Conservation (phyloP, 2,113 vertebrate genomes). For the Lichenostomus cassidix region DNA sequence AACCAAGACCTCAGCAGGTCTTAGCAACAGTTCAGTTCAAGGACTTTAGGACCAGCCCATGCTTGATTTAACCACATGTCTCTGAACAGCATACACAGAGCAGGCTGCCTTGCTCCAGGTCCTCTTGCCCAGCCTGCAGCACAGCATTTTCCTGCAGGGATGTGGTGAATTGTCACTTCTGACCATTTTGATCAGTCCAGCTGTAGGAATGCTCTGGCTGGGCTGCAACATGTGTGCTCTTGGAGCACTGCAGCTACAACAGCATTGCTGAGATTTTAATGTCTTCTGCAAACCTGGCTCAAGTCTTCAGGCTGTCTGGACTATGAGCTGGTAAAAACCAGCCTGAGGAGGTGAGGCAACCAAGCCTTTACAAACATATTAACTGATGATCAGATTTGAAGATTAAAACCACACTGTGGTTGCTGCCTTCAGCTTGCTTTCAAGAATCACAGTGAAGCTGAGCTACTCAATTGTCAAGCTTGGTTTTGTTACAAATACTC, state of each 20-base stretch:
- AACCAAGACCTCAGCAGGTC: not conserved
- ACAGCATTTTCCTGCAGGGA: not conserved
- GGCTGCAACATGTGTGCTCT: rapidly evolving
- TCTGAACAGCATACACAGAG: not conserved
- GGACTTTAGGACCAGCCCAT: not conserved
- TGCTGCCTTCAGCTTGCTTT: not conserved
- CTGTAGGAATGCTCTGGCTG: not conserved
- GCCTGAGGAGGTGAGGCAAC: not conserved
- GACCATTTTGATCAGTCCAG: not conserved
- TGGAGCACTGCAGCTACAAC: rapidly evolving
- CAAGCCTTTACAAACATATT: not conserved
- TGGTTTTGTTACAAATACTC: not conserved
- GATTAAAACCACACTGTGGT: not conserved
- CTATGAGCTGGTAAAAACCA: not conserved
- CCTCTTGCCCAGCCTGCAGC: not conserved
- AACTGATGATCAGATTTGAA: not conserved
- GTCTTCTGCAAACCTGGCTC: not conserved
- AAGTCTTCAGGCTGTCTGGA: not conserved
- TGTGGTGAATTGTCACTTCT: not conserved
- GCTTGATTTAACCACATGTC: not conserved
- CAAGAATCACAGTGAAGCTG: not conserved
- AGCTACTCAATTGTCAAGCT: not conserved
- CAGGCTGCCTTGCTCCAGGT: not conserved
- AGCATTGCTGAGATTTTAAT: not conserved
- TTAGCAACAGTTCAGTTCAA: not conserved